A percentile compares a stretch with the other conserved stretches of the same genome.
These are phyloP conservation scores for Brachypodius melanocephalos DNA, from an alignment of 2,113 vertebrate genomes.

Conservation along the genomic window DNA sequence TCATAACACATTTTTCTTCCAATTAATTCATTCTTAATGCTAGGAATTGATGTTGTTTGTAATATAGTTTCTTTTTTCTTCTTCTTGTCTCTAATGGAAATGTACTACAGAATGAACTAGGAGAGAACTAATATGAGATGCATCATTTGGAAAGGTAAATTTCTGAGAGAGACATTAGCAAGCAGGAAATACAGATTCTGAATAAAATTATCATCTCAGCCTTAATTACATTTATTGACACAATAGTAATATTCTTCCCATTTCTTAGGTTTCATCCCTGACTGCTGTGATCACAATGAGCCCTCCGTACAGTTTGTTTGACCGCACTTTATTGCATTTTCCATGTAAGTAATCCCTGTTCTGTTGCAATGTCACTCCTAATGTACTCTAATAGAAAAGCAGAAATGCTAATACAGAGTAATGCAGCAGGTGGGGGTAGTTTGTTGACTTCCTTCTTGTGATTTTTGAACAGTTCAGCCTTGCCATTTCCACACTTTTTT, in stretches of 20 bases:
- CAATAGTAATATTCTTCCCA: not conserved
- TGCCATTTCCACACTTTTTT: not conserved
- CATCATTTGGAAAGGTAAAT: slow-evolving; percentile 5
- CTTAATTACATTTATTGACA: slow-evolving; percentile 26
- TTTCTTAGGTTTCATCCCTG: slow-evolving; percentile 3
- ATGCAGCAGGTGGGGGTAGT: not conserved
- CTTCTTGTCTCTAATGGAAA: not conserved
- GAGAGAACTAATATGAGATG: slow-evolving; percentile 1
- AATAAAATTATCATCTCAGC: not conserved
- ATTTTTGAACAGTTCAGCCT: slow-evolving; percentile 2
- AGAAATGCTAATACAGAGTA: not conserved
- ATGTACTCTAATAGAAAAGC: not conserved
- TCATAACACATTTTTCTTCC: not conserved
- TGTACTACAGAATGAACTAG: not conserved
- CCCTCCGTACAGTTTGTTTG: not conserved
- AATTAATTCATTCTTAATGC: not conserved
- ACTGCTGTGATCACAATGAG: not conserved
- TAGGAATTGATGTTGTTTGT: not conserved
- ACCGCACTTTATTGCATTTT: not conserved
- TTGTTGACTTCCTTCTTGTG: not conserved
- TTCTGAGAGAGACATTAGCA: slow-evolving; percentile 13
- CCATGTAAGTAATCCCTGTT: not conserved
- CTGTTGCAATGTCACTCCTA: not conserved
- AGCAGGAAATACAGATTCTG: not conserved
- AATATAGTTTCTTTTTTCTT: not conserved